Conservation (phyloP, 2,113 vertebrate species). For the Acanthochromis polyacanthus region DNA sequence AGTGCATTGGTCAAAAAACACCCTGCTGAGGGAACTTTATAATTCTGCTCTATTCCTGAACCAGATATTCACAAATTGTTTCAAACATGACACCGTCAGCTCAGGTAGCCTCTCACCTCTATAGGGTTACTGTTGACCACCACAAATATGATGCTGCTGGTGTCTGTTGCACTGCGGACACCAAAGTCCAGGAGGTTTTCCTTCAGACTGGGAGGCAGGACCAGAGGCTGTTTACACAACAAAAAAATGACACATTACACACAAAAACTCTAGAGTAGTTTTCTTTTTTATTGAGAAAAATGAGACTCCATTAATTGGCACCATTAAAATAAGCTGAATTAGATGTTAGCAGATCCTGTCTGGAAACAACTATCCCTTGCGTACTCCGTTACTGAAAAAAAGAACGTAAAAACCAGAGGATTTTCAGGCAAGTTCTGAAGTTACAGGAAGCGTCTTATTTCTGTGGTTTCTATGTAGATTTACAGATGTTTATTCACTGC, state of each 20-base stretch:
- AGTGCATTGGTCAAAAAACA: neutral
- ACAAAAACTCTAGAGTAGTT: neutral
- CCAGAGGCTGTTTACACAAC: slow-evolving; percentile 86
- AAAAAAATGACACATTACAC: slow-evolving; percentile 24
- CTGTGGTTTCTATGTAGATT: neutral
- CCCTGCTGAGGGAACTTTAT: neutral
- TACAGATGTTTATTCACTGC: neutral
- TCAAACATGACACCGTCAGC: neutral
- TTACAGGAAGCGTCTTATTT: neutral
- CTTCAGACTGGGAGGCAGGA: slow-evolving; percentile 91
- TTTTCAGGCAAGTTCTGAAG: no score
- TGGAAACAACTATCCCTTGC: no score
- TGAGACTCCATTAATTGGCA: no score
- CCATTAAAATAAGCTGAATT: no score
- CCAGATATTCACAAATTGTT: neutral
- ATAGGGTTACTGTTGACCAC: slow-evolving; percentile 98
- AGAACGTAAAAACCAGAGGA: no score
- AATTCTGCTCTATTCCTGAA: neutral
- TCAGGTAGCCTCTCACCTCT: slow-evolving; percentile 85
- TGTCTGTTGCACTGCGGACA: slow-evolving; percentile 93
- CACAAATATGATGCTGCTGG: slow-evolving; percentile 92
- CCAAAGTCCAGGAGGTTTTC: slow-evolving; percentile 95
- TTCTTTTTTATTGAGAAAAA: neutral
- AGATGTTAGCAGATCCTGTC: no score
- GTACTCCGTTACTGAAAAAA: no score